Conservation (phyloP, 2,888 invertebrate species). For the Colostygia pectinataria region DNA sequence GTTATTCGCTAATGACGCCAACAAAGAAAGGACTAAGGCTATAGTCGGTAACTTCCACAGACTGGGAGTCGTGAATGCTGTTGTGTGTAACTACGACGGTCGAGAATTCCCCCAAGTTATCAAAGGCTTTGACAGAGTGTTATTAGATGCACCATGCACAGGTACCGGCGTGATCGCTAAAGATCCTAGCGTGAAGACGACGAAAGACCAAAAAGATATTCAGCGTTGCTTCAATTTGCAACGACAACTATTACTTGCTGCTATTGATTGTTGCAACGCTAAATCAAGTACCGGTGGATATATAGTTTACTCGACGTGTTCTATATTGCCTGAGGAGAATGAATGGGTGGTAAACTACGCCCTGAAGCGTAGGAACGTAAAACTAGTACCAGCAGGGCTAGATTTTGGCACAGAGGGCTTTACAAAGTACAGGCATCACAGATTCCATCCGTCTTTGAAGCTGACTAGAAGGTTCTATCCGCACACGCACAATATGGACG, state of each 20-base stretch:
- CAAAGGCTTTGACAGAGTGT: constrained; percentile 96
- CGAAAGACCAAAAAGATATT: constrained; percentile 94
- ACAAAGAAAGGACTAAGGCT: constrained; percentile 94
- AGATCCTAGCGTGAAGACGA: constrained; percentile 97
- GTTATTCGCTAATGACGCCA: constrained; percentile 97
- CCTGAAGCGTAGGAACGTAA: constrained; percentile 95
- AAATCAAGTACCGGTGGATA: constrained; percentile 96
- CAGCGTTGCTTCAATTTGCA: constrained; percentile 96
- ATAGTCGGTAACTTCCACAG: constrained; percentile 98
- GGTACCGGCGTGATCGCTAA: constrained; percentile 99
- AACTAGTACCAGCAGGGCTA: constrained; percentile 95
- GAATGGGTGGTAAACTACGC: constrained; percentile 98
- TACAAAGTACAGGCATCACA: constrained; percentile 90
- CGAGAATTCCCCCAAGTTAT: constrained; percentile 91
- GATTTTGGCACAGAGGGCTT: constrained; percentile 98
- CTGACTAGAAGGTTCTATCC: constrained; percentile 97
- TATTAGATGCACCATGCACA: constrained; percentile 99
- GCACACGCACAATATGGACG: constrained; percentile 99
- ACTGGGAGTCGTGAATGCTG: constrained; percentile 96
- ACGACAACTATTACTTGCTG: constrained; percentile 94
- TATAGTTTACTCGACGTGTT: constrained; percentile 99
- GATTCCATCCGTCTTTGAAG: constrained; percentile 96
- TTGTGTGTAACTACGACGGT: constrained; percentile 95
- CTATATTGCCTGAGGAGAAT: constrained; percentile 98
- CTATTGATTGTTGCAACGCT: constrained; percentile 98